Evolutionary conservation across 2,797 vertebrate genomes (phyloP).

Genomic region (Bovichtus variegatus): DNA sequence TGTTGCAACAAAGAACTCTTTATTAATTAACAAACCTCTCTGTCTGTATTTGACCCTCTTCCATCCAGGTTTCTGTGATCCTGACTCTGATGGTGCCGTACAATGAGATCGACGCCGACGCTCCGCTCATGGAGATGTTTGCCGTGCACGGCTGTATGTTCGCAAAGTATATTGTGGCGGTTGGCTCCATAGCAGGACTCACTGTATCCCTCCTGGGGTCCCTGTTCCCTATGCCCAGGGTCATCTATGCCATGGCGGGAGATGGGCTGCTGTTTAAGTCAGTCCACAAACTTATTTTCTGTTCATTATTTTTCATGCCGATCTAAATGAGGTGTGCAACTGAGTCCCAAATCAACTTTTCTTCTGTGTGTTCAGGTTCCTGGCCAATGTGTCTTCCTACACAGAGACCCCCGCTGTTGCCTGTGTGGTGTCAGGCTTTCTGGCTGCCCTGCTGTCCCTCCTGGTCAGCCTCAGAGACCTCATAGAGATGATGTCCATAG

Average conservation of each 20-base stretch:
- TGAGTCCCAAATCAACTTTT: neutral
- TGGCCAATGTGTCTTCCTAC: conserved; percentile 93
- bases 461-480: conserved; percentile 96
- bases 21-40: neutral
- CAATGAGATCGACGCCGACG: conserved; percentile 92
- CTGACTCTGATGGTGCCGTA: conserved; percentile 97
- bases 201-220: conserved; percentile 96
- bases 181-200: conserved; percentile 94
- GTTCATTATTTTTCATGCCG: neutral
- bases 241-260: conserved; percentile 98
- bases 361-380: conserved; percentile 86
- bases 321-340: neutral
- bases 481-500: conserved; percentile 99
- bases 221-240: conserved; percentile 96
- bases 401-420: conserved; percentile 96
- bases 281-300: conserved; percentile 40
- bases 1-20: neutral
- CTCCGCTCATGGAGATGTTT: conserved; percentile 99
- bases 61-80: conserved; percentile 93
- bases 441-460: conserved; percentile 93
- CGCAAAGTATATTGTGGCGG: conserved; percentile 95
- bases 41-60: conserved; percentile 11
- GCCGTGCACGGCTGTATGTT: conserved; percentile 91
- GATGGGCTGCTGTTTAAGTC: conserved; percentile 97
- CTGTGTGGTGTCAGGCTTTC: conserved; percentile 95